A percentile compares a stretch with the other conserved stretches of the same genome.
Conservation (phyloP, 2,888 invertebrate genomes). For the Drosophila rubida region DNA sequence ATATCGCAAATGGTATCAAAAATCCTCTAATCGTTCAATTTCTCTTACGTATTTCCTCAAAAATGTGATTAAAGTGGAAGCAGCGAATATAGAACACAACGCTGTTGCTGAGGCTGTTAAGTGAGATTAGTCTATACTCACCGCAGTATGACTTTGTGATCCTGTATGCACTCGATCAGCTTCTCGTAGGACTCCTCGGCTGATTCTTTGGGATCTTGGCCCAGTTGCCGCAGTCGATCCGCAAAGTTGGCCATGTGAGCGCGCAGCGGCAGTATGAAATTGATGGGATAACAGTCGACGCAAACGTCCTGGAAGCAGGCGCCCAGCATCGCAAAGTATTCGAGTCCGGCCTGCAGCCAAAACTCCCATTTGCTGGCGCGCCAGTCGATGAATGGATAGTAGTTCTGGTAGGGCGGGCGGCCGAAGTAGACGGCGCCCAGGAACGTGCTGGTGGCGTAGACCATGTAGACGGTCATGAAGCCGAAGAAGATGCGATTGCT, state of each 20-base stretch:
- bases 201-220: constrained; percentile 44
- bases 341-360: constrained; percentile 61
- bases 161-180: constrained; percentile 66
- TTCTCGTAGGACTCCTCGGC: constrained; percentile 57
- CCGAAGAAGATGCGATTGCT: constrained; percentile 67
- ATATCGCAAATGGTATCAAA: too few relatives aligned
- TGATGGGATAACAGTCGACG: constrained; percentile 74
- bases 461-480: constrained; percentile 57
- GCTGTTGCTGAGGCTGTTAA: too few relatives aligned
- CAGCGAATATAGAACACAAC: too few relatives aligned
- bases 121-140: background rate
- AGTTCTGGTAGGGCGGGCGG: constrained; percentile 73
- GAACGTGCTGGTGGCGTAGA: constrained; percentile 66
- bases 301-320: constrained; percentile 72
- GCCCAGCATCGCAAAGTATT: constrained; percentile 65
- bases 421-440: constrained; percentile 58
- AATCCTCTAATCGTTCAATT: too few relatives aligned
- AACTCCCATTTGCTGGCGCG: constrained; percentile 50
- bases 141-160: constrained; percentile 70
- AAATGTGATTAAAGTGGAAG: too few relatives aligned
- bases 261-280: constrained; percentile 65
- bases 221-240: constrained; percentile 61
- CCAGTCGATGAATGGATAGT: constrained; percentile 75
- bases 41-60: too few relatives aligned
- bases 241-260: constrained; percentile 65